Evolutionary conservation across 92 coral and sea anemone species (phyloP).

Genomic region (Umimayanthus kanabou): DNA sequence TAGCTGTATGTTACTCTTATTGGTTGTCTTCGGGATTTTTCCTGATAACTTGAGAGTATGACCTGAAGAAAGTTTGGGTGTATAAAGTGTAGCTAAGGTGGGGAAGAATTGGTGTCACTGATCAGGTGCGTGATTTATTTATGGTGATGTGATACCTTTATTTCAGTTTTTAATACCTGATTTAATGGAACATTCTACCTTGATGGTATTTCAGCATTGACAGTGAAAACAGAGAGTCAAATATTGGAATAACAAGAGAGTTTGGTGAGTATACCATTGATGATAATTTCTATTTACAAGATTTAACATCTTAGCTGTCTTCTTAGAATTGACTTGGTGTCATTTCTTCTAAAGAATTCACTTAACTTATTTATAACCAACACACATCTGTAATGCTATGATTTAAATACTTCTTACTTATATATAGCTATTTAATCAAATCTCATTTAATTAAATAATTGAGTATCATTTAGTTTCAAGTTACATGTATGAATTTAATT

Average conservation of each 20-base stretch:
- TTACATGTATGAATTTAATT: no score
- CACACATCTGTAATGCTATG: no score
- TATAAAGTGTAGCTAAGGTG: no score
- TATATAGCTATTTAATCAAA: not conserved
- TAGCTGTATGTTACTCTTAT: no score
- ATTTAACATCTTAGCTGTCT: not conserved
- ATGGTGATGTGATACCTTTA: no score
- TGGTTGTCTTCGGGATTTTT: not conserved
- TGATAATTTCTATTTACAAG: not conserved
- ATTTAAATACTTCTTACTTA: not conserved
- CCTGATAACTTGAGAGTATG: not conserved
- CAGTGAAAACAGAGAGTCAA: constrained; percentile 62
- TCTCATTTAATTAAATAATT: not conserved
- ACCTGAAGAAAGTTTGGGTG: not conserved
- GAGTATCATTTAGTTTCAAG: not conserved
- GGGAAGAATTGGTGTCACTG: not conserved
- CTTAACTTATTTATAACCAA: no score
- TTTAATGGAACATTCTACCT: not conserved
- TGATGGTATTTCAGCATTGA: constrained; percentile 63
- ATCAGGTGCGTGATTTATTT: not conserved
- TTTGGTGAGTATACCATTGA: constrained; percentile 66
- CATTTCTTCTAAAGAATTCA: no score
- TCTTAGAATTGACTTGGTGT: not conserved
- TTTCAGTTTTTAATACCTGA: not conserved
- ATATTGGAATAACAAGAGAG: constrained; percentile 70